Conservation (phyloP, 2,888 invertebrate genomes). For the Cephus pulcher region DNA sequence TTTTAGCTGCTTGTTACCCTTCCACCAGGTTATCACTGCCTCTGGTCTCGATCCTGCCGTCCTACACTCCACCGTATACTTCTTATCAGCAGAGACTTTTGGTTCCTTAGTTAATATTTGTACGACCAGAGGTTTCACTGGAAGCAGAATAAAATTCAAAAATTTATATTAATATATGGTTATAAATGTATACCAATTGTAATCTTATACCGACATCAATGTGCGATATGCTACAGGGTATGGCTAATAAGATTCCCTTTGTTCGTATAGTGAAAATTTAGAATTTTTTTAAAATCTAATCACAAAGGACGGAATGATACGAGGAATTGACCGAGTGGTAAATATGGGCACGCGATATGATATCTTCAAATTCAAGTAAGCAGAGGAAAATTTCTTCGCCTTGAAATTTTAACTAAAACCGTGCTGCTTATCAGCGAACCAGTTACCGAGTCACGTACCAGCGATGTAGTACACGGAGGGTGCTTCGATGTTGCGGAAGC, state of each 20-base stretch:
- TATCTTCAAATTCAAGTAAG: neutral
- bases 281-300: neutral
- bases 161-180: neutral
- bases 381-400: neutral
- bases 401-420: neutral
- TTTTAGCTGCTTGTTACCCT: constrained; percentile 83
- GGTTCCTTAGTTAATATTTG: constrained; percentile 86
- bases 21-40: constrained; percentile 91
- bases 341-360: neutral
- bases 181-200: neutral
- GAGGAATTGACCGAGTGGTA: neutral
- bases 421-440: neutral
- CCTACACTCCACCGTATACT: constrained; percentile 88
- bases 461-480: neutral
- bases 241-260: no score
- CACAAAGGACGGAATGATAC: neutral
- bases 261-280: no score
- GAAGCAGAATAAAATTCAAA: constrained; percentile 49
- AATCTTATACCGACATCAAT: neutral
- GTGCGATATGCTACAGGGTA: no score
- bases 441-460: neutral
- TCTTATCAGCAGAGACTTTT: constrained; percentile 85
- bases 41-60: constrained; percentile 88
- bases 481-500: constrained; percentile 20
- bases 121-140: constrained; percentile 89